Conservation (phyloP, 2,888 invertebrate species). For the Junonia oenone region DNA sequence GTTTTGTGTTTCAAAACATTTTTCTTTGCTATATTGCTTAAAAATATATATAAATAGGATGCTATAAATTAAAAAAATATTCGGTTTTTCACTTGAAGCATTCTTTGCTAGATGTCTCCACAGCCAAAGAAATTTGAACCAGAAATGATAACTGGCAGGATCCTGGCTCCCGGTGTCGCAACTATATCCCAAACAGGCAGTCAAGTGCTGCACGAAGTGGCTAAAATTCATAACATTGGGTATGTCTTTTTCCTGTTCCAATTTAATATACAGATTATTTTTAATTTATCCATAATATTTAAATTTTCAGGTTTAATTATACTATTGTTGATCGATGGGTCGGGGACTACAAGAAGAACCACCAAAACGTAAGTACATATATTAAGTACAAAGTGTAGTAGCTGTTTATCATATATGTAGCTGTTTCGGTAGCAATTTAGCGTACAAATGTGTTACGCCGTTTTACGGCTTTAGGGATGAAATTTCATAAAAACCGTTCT, state of each 20-base stretch:
- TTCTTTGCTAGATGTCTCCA: slow-evolving; percentile 7
- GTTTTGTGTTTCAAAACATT: too few species aligned
- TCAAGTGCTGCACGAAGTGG: slow-evolving; percentile 38
- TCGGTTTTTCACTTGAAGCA: too few species aligned
- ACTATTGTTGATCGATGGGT: slow-evolving; percentile 52
- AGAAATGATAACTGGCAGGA: slow-evolving; percentile 33
- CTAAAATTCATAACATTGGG: slow-evolving; percentile 52
- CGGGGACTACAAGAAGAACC: slow-evolving; percentile 40
- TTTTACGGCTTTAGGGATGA: too few species aligned
- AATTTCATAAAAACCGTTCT: too few species aligned
- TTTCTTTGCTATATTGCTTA: too few species aligned
- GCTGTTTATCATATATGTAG: too few species aligned
- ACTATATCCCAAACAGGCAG: slow-evolving; percentile 37
- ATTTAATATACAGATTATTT: too few species aligned
- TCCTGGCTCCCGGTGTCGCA: slow-evolving; percentile 35
- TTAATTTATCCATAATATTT: not conserved
- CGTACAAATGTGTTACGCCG: too few species aligned
- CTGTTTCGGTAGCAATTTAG: not conserved
- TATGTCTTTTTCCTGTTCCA: slow-evolving; percentile 18
- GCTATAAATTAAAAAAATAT: too few species aligned
- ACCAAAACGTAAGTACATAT: slow-evolving; percentile 41
- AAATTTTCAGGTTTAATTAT: slow-evolving; percentile 41
- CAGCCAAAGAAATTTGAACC: slow-evolving; percentile 10
- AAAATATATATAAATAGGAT: too few species aligned
- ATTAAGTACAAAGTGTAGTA: too few species aligned